phyloP scores from a whole-genome alignment of 2,113 vertebrate species.

The Semnornis frantzii region DNA sequence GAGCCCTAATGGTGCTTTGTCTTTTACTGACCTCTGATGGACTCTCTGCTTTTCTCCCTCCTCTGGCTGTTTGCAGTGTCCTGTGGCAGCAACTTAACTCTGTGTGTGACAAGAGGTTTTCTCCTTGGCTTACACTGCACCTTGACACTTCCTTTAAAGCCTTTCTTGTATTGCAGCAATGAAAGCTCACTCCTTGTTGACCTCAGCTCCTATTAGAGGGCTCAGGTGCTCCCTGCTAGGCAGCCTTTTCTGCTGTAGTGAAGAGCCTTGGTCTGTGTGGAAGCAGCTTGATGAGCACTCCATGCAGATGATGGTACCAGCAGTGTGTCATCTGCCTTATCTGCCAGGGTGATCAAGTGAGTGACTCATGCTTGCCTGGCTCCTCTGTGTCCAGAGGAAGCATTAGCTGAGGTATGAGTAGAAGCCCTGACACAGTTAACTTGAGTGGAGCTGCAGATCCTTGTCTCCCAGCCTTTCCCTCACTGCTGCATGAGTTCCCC shows the following conservation, averaged over 20 bases:
- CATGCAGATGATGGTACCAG: accelerated
- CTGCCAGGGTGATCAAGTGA: background rate
- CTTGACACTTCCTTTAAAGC: background rate
- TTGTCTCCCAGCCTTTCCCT: background rate
- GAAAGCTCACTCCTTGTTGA: background rate
- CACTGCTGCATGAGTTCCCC: background rate
- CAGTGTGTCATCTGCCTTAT: background rate
- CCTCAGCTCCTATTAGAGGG: background rate
- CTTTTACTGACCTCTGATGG: background rate
- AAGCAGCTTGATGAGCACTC: background rate
- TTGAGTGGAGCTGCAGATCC: constrained; percentile 3
- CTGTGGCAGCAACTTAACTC: background rate
- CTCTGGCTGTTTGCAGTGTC: background rate
- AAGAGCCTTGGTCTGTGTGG: background rate
- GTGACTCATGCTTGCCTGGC: background rate
- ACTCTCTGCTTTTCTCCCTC: background rate
- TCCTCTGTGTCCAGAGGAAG: background rate
- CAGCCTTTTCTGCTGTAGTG: background rate
- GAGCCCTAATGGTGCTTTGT: background rate
- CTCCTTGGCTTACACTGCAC: background rate
- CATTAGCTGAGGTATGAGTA: background rate
- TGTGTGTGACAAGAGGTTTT: background rate
- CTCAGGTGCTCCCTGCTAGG: background rate
- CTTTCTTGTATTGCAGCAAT: background rate
- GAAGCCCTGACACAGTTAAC: background rate